Conservation (phyloP, 2,113 vertebrate genomes). For the Datnioides undecimradiatus region DNA sequence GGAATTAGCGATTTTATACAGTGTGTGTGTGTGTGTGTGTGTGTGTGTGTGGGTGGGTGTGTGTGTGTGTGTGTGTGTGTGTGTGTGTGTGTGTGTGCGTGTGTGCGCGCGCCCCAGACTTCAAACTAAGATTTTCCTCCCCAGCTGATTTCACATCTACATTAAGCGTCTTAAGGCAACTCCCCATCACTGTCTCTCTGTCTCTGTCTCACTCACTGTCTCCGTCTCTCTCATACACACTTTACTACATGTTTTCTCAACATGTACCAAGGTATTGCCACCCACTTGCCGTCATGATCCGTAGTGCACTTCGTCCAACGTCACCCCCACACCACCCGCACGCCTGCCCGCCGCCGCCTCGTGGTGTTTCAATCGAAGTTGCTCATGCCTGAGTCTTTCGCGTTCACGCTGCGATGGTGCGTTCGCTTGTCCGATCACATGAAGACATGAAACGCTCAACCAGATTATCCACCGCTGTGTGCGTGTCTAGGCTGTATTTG, state of each 20-base stretch:
- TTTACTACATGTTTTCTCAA: constrained; percentile 12
- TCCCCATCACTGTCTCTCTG: not conserved
- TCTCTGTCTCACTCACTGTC: not conserved
- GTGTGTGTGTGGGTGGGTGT: not conserved
- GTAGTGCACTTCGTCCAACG: not conserved
- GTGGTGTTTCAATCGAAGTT: constrained; percentile 35
- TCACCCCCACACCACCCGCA: not conserved
- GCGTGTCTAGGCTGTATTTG: not conserved
- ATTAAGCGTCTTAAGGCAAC: not conserved
- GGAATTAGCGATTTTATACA: not conserved
- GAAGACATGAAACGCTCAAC: constrained; percentile 35
- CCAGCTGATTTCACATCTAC: constrained; percentile 17
- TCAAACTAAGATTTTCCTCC: constrained; percentile 9
- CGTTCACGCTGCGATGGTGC: constrained; percentile 44
- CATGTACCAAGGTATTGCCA: constrained; percentile 22
- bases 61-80: not conserved
- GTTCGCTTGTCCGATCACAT: constrained; percentile 64
- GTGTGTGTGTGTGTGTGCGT: not conserved
- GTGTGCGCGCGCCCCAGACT: not conserved
- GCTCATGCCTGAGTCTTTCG: constrained; percentile 36
- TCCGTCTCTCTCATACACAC: not conserved
- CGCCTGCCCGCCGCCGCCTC: not conserved
- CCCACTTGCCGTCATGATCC: constrained; percentile 13
- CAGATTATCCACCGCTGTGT: constrained; percentile 25
- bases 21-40: not conserved